Conservation (phyloP, 2,888 invertebrate species). For the Pachycephus smyrnensis region DNA sequence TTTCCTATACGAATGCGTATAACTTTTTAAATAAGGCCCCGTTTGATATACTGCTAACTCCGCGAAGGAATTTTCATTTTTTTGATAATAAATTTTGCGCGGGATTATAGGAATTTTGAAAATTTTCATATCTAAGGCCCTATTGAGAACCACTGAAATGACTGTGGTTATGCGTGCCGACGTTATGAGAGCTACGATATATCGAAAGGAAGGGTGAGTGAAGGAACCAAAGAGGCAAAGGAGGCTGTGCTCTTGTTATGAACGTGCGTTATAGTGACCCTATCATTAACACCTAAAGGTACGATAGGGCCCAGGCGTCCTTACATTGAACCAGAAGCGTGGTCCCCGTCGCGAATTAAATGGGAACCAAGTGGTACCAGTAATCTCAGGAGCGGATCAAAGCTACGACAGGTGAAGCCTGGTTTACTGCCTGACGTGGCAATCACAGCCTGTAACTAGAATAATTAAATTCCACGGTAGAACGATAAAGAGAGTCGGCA, state of each 20-base stretch:
- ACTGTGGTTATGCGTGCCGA: slow-evolving; percentile 35
- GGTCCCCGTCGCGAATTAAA: slow-evolving; percentile 5
- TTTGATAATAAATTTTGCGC: no score
- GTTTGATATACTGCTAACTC: no score
- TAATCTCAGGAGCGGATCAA: slow-evolving; percentile 40
- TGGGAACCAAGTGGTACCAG: neutral
- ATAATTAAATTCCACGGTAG: slow-evolving; percentile 58
- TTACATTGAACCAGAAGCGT: slow-evolving; percentile 1
- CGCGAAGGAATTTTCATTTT: no score
- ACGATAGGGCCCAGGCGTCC: slow-evolving; percentile 39
- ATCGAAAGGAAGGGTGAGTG: slow-evolving; percentile 33
- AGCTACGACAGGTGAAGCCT: slow-evolving; percentile 59
- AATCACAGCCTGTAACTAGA: slow-evolving; percentile 58
- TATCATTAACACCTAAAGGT: slow-evolving; percentile 63
- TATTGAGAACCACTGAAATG: neutral
- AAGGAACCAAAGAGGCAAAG: slow-evolving; percentile 25
- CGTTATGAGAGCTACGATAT: slow-evolving; percentile 57
- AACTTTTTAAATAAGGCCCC: no score
- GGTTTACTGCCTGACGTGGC: slow-evolving; percentile 61
- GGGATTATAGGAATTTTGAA: neutral
- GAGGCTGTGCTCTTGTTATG: slow-evolving; percentile 52
- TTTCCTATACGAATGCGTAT: neutral
- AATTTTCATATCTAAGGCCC: neutral
- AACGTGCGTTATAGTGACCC: slow-evolving; percentile 53
- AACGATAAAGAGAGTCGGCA: neutral